phyloP scores from a whole-genome alignment of 2,113 vertebrate species.

The Xenopus tropicalis region UCB_Xtro_10.0 CM004450.2:130521501-130522000 shows the following conservation, averaged over 20 bases:
- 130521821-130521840: constrained; percentile 7
- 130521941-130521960: not conserved
- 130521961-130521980: no score
- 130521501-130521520: no score
- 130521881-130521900: not conserved
- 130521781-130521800: not conserved
- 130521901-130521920: not conserved
- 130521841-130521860: constrained; percentile 16
- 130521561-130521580: no score
- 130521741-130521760: not conserved
- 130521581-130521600: no score
- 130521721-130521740: not conserved
- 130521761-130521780: not conserved
- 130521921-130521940: constrained; percentile 5
- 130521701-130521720: not conserved
- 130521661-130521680: not conserved
- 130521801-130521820: not conserved
- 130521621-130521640: not conserved
- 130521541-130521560: no score
- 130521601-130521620: not conserved
- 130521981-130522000: no score
- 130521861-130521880: not conserved
- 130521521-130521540: no score
- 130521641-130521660: not conserved
- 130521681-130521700: not conserved